Evolutionary conservation across 2,113 vertebrate species (phyloP), one percentile per base, ranked within the genome.

Genomic region (Xyrauchen texanus): DNA sequence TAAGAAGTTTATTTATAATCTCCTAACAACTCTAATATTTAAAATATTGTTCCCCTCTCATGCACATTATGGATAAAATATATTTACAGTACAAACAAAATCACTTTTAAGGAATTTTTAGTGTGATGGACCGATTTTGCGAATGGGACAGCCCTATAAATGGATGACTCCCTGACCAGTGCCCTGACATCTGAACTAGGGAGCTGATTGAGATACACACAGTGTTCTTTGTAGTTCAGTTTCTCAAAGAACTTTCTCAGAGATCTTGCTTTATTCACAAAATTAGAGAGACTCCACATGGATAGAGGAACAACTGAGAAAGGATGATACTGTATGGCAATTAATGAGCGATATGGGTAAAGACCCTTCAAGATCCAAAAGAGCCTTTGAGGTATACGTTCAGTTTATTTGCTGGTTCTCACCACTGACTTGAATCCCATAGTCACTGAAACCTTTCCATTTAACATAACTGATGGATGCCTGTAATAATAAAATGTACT

Each of bases 221-320:
- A 70, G 49, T 53, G 21, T 34, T 34, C 21, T 34, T 34, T 34
- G 21, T 34, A 34, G 21, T 34, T 1, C 21, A n/a, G n/a, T n/a
- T n/a, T 88, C 83, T 34, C 21, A 34, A 1, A 34, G 21, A 34
- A 34, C 1, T 34, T 34, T 3, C 21, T 34, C 70, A 87, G 86
- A 84, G 66, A 73, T 51, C 65, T 73, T 81, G 68, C 79, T 88
- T 85, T 85, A 77, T 89, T 82, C 82, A 81, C 85, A 80, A 80
- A 84, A 82, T 86, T 88, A 93, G 94, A 95, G 93, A 68, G 87
- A 89, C 82, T 90, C 86, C 0, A 67, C 89, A 73, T 89, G 89
- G 83, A 87, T 88, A 68, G 92, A 94, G 84, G 90, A 92, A 84
- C 91, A 91, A 85, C 85, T 93, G 84, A 87, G 87, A 89, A 89